A percentile compares a stretch with the other conserved stretches of the same genome.
Conservation (phyloP, 2,797 vertebrate genomes). For the Tarsius wallacei region DNA sequence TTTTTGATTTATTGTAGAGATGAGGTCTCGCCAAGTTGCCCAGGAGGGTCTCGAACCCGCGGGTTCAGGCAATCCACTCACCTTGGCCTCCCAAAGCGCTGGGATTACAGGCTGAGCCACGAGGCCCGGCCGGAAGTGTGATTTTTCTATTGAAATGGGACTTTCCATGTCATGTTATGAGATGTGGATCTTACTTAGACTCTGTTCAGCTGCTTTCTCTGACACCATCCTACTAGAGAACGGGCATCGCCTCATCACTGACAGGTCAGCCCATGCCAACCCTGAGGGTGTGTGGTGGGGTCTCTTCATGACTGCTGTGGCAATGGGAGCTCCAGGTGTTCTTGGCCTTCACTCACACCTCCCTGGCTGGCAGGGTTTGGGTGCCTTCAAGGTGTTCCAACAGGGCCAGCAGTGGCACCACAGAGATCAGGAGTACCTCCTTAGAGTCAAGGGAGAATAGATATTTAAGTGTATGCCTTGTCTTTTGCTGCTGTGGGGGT, state of each 20-base stretch:
- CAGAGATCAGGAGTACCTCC: fast-evolving
- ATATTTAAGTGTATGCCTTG: neutral
- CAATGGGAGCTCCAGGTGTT: fast-evolving
- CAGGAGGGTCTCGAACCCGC: too few relatives aligned
- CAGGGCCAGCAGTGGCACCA: fast-evolving
- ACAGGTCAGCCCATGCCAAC: fast-evolving
- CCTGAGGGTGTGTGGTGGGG: fast-evolving
- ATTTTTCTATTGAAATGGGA: neutral
- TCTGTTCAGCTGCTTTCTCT: neutral
- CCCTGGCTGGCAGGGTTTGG: fast-evolving
- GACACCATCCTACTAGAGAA: fast-evolving
- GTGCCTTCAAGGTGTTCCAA: fast-evolving
- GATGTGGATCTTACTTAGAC: too few relatives aligned
- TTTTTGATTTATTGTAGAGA: too few relatives aligned
- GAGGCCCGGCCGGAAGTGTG: too few relatives aligned
- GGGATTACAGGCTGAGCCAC: too few relatives aligned
- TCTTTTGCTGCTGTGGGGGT: too few relatives aligned
- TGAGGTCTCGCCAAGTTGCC: too few relatives aligned
- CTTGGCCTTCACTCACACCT: neutral
- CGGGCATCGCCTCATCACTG: fast-evolving
- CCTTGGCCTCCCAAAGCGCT: too few relatives aligned
- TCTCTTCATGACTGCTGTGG: neutral
- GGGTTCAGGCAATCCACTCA: too few relatives aligned
- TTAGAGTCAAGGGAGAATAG: too few relatives aligned
- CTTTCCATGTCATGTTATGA: neutral